A percentile compares a stretch with the other conserved stretches of the same genome.
Evolutionary conservation across 1,140 invertebrate genomes (phyloP).

Genomic region (Ceratosolen solmsi): DNA sequence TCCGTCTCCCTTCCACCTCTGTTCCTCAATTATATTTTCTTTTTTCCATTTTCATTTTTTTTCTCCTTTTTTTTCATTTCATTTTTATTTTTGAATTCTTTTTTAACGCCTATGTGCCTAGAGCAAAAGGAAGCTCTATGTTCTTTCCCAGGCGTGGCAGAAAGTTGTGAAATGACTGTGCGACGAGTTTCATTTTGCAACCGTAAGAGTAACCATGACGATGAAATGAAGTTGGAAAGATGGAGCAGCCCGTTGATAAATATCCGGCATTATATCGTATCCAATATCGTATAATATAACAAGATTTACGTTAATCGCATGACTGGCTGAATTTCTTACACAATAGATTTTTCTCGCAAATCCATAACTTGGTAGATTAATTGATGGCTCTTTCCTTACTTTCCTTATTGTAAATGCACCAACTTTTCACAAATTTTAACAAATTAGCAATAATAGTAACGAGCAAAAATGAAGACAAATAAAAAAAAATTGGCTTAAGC

Average conservation of each 20-base stretch:
- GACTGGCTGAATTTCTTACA: not conserved
- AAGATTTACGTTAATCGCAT: slow-evolving; percentile 1
- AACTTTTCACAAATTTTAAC: too few species aligned
- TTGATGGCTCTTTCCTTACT: too few species aligned
- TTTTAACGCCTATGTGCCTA: not conserved
- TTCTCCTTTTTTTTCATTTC: too few species aligned
- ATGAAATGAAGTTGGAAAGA: not conserved
- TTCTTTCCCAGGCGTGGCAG: not conserved
- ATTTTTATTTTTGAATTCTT: too few species aligned
- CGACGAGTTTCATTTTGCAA: not conserved
- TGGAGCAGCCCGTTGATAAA: not conserved
- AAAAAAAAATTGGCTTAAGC: not conserved
- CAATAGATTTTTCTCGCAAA: slow-evolving; percentile 3
- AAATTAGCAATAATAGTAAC: not conserved
- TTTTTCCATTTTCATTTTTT: too few species aligned
- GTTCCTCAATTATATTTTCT: slow-evolving; percentile 5
- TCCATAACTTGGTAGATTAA: not conserved
- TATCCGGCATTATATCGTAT: not conserved
- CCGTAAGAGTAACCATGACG: not conserved
- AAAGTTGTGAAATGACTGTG: not conserved
- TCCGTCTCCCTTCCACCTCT: not conserved
- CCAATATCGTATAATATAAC: too few species aligned
- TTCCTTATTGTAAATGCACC: too few species aligned
- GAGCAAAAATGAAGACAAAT: not conserved
- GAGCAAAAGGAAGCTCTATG: not conserved